Percentiles rank a stretch among this genome's conserved stretches.
phyloP scores from a whole-genome alignment of 2,888 invertebrate species.

The Gnatocerus cornutus region DNA sequence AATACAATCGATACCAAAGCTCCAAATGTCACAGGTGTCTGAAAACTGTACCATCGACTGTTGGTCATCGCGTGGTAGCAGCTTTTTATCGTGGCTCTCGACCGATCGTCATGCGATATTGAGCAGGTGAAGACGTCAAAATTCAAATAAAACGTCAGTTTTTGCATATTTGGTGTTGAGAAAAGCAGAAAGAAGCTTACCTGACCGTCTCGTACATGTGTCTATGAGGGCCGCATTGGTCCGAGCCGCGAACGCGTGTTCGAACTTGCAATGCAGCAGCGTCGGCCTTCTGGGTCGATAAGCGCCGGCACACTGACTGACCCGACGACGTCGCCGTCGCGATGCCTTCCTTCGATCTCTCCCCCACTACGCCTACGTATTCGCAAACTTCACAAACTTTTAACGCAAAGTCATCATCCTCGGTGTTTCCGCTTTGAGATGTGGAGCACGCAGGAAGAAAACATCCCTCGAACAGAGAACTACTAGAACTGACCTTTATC shows the following conservation, averaged over 20 bases:
- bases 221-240: slow-evolving; percentile 69
- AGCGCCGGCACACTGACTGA: slow-evolving; percentile 69
- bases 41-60: not conserved
- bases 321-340: slow-evolving; percentile 66
- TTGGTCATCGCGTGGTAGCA: not conserved
- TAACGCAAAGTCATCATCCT: slow-evolving; percentile 41
- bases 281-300: slow-evolving; percentile 62
- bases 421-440: slow-evolving; percentile 54
- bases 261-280: slow-evolving; percentile 59
- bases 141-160: no score
- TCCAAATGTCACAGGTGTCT: slow-evolving; percentile 30
- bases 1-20: slow-evolving; percentile 43
- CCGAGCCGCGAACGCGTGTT: slow-evolving; percentile 62
- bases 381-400: slow-evolving; percentile 56
- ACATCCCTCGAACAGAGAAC: slow-evolving; percentile 1
- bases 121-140: not conserved
- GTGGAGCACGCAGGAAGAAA: slow-evolving; percentile 48
- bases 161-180: not conserved
- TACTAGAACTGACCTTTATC: not conserved
- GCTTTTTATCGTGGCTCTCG: no score
- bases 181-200: slow-evolving; percentile 56
- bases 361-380: slow-evolving; percentile 54
- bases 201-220: slow-evolving; percentile 68
- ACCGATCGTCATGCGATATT: not conserved
- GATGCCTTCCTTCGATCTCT: slow-evolving; percentile 65